Percentiles rank a stretch among this genome's conserved stretches.
Evolutionary conservation across 2,888 invertebrate species (phyloP).

Genomic region (Molorchus minor): DNA sequence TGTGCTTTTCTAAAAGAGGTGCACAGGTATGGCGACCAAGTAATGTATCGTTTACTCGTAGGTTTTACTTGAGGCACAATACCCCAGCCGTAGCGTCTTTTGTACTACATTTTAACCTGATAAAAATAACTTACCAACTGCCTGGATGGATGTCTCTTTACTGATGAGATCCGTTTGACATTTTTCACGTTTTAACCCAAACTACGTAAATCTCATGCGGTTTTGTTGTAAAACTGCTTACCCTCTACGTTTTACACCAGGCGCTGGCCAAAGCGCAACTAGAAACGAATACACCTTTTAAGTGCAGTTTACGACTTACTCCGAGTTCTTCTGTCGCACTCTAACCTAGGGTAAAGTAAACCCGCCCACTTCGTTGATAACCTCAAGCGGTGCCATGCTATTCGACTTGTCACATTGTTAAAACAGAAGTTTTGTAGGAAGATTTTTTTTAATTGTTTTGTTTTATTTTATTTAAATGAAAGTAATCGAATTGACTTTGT

Average conservation of each 20-base stretch:
- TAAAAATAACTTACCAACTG: constrained; percentile 68
- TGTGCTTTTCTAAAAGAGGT: constrained; percentile 36
- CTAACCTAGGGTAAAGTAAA: neutral
- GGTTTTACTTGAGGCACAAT: constrained; percentile 71
- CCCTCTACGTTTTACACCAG: constrained; percentile 51
- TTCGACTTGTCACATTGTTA: constrained; percentile 11
- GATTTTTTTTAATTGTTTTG: constrained; percentile 10
- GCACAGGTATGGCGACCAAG: constrained; percentile 52
- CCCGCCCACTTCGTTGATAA: neutral
- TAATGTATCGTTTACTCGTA: constrained; percentile 41
- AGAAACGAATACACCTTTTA: constrained; percentile 45
- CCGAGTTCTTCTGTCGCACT: constrained; percentile 19
- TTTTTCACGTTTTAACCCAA: constrained; percentile 58
- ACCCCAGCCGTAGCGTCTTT: constrained; percentile 71
- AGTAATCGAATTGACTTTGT: neutral
- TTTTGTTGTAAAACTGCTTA: constrained; percentile 38
- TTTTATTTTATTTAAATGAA: constrained; percentile 7
- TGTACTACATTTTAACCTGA: constrained; percentile 2
- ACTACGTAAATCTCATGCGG: constrained; percentile 52
- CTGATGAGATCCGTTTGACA: constrained; percentile 63
- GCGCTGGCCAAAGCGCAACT: constrained; percentile 59
- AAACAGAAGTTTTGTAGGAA: constrained; percentile 10
- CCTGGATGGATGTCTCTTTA: constrained; percentile 69
- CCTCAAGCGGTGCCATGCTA: neutral
- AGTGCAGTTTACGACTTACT: constrained; percentile 29